Base-by-base conservation (phyloP, 2,113 vertebrate genomes). In the Sinocyclocheilus grahami region DNA sequence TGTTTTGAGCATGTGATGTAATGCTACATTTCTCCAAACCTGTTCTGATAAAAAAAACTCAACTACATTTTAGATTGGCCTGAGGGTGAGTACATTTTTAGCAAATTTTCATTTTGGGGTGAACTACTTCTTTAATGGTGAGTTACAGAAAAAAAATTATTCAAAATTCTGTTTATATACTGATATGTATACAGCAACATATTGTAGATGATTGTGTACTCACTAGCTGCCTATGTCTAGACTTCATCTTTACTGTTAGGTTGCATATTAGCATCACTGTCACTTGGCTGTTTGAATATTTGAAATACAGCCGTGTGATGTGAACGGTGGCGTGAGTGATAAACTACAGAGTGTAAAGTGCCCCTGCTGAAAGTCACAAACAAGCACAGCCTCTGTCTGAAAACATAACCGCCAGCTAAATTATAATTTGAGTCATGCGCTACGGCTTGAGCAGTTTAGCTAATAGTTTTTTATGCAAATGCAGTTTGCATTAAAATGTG, bases 401-500 rank as follows among this genome's bases (percentile, higher is more conserved):
- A 67, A 82, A 65, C 79, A 48, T 81, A 65, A 48, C 60, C 79
- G 39, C 79, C n/a, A 48, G 39, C 39, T 82, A 48, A 67, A 67
- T 82, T 48, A 48, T 27, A 20, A 48, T 65, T 82, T 82, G 60
- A 48, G 60, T 63, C 60, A 48, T 67, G n/a, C 60, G 8, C 42
- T 18, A 82, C 3, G 13, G 60, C 39, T 82, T 82, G 60, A 82
- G 60, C 79, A 67, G 60, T 81, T 81, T 48, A 48, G 79, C 79
- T 65, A 65, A 82, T 81, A 46, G 37, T 46, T 81, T 46, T 80
- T 81, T 63, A 81, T 81, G 78, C 78, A 65, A 81, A 81, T 81
- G 78, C 14, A 5, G 22, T 65, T 65, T 46, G 37, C 78, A 46
- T 81, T 63, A 46, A 65, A 81, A 81, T 63, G n/a, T 46, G 78